Evolutionary conservation across 1,140 invertebrate species (phyloP), one percentile per base, ranked within the genome.

Genomic region (Drosophila rufa): DNA sequence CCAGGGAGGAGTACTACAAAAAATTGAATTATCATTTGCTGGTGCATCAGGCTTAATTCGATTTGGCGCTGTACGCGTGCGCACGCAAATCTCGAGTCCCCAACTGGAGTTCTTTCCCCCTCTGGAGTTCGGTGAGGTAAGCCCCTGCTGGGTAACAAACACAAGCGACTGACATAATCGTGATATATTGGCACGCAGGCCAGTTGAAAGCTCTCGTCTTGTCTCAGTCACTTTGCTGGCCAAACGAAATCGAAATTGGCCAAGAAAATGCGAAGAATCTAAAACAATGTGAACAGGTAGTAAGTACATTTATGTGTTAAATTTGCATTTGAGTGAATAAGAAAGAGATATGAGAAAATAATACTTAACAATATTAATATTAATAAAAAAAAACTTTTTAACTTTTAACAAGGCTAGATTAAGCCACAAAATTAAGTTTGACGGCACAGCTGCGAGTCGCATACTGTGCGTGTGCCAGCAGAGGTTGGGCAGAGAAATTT

Each of bases 11-110:
- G 22, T 11, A 48, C 4, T 48, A 38, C 45, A 51, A 82, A 80
- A 78, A 91, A 91, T 91, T 91, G 76, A 84, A 91, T 91, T 91
- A 91, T 91, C 87, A 91, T 85, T 87, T 86, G 69, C 64, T 56
- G 59, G 69, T 75, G 85, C 78, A 89, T 90, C 83, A 91, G 78
- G 56, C 74, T 82, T 91, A 91, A 91, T 91, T 91, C 79, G 87
- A 78, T 91, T 83, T 91, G 87, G 89, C 89, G 83, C 89, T 84
- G 56, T 82, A 91, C 83, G 83, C 80, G 87, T 84, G 83, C 87
- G 87, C 87, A 91, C 87, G 87, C 80, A 91, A 80, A 48, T 80
- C 46, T 12, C 8, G 9, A 42, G 17, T 51, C 19, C 36, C 53
- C 67, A 47, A 40, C 15, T 19, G 70, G 46, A 55, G 47, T 46